These are phyloP conservation scores for Coreius guichenoti DNA, from an alignment of 2,797 vertebrate species.

Conservation along the genomic window DNA sequence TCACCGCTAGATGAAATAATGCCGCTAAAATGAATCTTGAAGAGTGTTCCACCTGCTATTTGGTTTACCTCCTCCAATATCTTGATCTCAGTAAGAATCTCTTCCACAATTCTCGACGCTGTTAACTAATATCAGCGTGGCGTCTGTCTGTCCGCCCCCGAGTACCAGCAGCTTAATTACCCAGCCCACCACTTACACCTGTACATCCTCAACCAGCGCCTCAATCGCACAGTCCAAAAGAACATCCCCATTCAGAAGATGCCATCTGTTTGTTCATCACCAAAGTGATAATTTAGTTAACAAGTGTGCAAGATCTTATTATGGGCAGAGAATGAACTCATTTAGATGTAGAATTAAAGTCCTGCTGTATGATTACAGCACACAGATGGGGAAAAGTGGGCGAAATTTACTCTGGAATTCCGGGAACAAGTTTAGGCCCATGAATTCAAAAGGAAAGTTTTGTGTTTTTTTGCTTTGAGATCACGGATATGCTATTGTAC, in stretches of 20 bases:
- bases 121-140: neutral
- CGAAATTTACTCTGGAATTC: neutral
- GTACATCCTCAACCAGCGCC: constrained; percentile 38
- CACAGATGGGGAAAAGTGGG: constrained; percentile 36
- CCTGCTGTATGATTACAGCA: neutral
- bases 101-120: neutral
- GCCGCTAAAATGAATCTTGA: neutral
- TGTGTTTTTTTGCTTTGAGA: neutral
- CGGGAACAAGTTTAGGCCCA: neutral
- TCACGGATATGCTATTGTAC: too few species aligned
- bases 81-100: neutral
- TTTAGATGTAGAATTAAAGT: constrained; percentile 41
- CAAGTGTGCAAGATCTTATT: constrained; percentile 43
- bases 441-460: neutral
- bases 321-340: constrained; percentile 32
- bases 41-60: neutral
- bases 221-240: neutral
- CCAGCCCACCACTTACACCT: constrained; percentile 17
- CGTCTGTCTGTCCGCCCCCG: constrained; percentile 1
- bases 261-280: constrained; percentile 42
- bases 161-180: constrained; percentile 17
- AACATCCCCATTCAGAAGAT: constrained; percentile 19
- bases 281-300: constrained; percentile 31
- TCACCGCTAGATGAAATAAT: neutral
- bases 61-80: neutral